These are phyloP conservation scores for Xylocampa areola DNA, from an alignment of 2,888 invertebrate species.

Conservation along the genomic window DNA sequence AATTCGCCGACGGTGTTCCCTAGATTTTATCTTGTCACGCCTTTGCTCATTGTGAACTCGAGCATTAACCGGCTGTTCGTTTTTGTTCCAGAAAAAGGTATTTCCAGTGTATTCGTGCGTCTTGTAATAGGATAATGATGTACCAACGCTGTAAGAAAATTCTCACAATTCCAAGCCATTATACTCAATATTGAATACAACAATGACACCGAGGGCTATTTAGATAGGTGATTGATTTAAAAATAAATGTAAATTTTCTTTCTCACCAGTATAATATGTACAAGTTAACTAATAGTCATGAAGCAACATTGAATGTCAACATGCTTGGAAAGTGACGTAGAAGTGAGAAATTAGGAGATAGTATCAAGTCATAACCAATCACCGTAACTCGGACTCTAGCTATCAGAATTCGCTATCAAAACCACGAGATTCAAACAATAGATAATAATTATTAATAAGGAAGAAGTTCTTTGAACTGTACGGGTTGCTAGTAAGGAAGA, in stretches of 20 bases:
- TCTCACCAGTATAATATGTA: slow-evolving; percentile 30
- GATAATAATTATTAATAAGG: slow-evolving; percentile 36
- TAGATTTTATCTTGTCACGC: slow-evolving; percentile 88
- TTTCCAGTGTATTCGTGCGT: slow-evolving; percentile 72
- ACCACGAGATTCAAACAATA: slow-evolving; percentile 27
- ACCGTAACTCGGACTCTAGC: slow-evolving; percentile 27
- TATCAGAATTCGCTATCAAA: slow-evolving; percentile 46
- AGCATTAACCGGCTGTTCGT: slow-evolving; percentile 72
- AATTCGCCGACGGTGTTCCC: slow-evolving; percentile 79
- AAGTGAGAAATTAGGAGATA: slow-evolving; percentile 42
- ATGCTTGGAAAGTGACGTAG: slow-evolving; percentile 43
- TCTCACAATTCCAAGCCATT: slow-evolving; percentile 41
- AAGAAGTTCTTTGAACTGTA: slow-evolving; percentile 35
- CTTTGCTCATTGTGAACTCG: slow-evolving; percentile 79
- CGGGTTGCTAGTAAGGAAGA: slow-evolving; percentile 40
- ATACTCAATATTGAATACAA: slow-evolving; percentile 27
- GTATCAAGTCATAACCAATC: slow-evolving; percentile 34
- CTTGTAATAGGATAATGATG: slow-evolving; percentile 76
- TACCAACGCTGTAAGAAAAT: slow-evolving; percentile 59
- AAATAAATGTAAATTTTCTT: slow-evolving; percentile 14
- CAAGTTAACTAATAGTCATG: slow-evolving; percentile 9
- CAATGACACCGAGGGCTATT: slow-evolving; percentile 31
- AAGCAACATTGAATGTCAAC: slow-evolving; percentile 26
- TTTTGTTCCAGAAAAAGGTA: slow-evolving; percentile 77
- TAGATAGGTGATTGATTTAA: slow-evolving; percentile 33